Evolutionary conservation across 1,140 invertebrate species (phyloP), one percentile per base, ranked within the genome.

Genomic region (Danaus plexippus): DNA sequence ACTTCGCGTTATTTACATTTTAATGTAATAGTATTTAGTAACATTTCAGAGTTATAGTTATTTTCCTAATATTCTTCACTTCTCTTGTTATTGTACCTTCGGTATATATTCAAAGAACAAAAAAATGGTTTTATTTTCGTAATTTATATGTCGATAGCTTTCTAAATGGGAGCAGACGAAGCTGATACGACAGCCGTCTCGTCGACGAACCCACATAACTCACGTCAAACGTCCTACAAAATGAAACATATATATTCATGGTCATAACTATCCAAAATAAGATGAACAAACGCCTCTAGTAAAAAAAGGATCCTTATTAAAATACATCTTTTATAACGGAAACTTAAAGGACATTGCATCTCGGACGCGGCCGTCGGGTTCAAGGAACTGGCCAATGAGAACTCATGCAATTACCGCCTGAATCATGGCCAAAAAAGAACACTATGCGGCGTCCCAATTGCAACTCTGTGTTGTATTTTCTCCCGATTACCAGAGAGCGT

Each of bases 391-490:
- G 66, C 69, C 73, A 75, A 74, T 75, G 72, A 77, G 62, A 63
- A 60, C 71, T 67, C 71, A 73, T 73, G 76, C 76, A 77, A 82
- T 85, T 80, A 80, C 71, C 60, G 77, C 56, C 79, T 82, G 81
- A 85, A 69, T 85, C 81, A 80, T 77, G 61, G 70, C 75, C 72
- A 80, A 82, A 81, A 84, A 81, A 79, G 69, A 68, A 59, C 59
- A 73, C 62, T 73, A 84, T 84, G 80, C 80, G 77, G 79, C 77
- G 77, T 69, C 70, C 75, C 74, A 71, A 77, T 80, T 85, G 81
- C 81, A 82, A 67, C 76, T 80, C 69, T 73, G 73, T 77, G 76
- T 83, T 73, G 78, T 78, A 85, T 80, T 79, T 80, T 80, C 81
- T 82, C 79, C 70, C 77, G 76, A 85, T 85, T 80, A 85, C 80